Base-by-base conservation (phyloP, 23 tunicate species). In the Phallusia fumigata region DNA sequence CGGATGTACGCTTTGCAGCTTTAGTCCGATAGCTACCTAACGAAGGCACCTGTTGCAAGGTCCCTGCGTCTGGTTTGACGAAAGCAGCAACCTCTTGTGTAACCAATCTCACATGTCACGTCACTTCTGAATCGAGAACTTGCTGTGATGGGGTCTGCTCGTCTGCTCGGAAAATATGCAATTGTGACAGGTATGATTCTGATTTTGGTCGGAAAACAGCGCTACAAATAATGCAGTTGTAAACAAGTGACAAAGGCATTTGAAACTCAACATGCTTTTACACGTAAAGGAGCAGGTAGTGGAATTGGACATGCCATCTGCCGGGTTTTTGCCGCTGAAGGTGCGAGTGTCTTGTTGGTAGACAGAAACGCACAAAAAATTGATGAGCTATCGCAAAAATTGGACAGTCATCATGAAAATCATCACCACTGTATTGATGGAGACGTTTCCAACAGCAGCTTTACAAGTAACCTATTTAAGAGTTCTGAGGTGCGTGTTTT, bases 331-430 rank as follows among this genome's bases (percentile, higher is more conserved):
- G 77, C 77, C 35, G 8, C 36, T 19, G 77, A 74, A 19, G 77
- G 77, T 28, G 77, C 77, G 35, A 74, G 77, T 31, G n/a, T 74
- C 19, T 19, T 74, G 77, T 74, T 74, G 35, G 77, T 74, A 11
- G 77, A 74, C 77, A 33, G 77, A 74, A 74, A 74, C 35, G 44
- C 1, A 3, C 44, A 8, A 31, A 74, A 35, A 74, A 33, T 74
- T 31, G 13, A 74, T 21, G 45, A 74, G 19, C 10, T 33, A 19
- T 21, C 77, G 10, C 40, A 74, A 31, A 74, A 24, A 19, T 30
- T 74, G 31, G n/a, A 33, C 34, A 74, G 10, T 11, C 45, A 30
- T 1, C 77, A 74, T 74, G 77, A 35, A 33, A 74, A 74, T 31
- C 11, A 74, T 19, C 77, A 74, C 34, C n/a, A 30, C 40, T 32